Percentiles rank a stretch among this genome's conserved stretches.
Conservation (phyloP, 1,140 invertebrate genomes). For the Drosophila ogumai region DNA sequence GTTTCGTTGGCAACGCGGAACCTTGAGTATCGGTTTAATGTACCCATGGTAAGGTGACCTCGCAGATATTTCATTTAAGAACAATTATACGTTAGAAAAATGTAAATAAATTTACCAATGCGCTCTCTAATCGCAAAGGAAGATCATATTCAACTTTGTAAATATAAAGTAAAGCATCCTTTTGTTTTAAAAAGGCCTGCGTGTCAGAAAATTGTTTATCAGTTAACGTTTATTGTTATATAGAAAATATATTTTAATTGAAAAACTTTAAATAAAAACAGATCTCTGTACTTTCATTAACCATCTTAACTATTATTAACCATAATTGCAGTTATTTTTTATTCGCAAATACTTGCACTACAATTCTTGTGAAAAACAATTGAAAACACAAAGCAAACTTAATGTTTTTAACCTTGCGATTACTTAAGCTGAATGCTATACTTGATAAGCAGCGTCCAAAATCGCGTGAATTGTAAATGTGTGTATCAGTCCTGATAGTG, state of each 20-base stretch:
- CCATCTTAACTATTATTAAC: too few species aligned
- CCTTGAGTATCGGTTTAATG: conserved; percentile 29
- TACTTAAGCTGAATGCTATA: not conserved
- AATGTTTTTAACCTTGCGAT: not conserved
- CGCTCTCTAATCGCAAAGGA: not conserved
- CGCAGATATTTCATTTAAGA: not conserved
- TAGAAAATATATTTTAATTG: not conserved
- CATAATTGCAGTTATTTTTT: too few species aligned
- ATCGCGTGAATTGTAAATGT: conserved; percentile 10
- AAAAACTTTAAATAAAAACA: not conserved
- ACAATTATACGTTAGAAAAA: not conserved
- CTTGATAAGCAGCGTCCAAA: not conserved
- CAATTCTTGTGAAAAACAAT: not conserved
- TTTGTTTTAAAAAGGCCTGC: conserved; percentile 22
- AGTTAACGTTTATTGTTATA: not conserved
- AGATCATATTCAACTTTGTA: not conserved
- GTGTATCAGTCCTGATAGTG: conserved; percentile 6
- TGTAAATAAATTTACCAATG: not conserved
- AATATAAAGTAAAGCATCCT: not conserved
- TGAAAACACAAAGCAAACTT: too few species aligned
- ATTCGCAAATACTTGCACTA: too few species aligned
- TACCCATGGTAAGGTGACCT: conserved; percentile 13
- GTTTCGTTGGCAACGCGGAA: conserved; percentile 4
- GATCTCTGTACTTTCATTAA: not conserved
- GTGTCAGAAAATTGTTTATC: not conserved